Evolutionary conservation across 2,888 invertebrate genomes (phyloP).

Genomic region (Cephus sareptanus): DNA sequence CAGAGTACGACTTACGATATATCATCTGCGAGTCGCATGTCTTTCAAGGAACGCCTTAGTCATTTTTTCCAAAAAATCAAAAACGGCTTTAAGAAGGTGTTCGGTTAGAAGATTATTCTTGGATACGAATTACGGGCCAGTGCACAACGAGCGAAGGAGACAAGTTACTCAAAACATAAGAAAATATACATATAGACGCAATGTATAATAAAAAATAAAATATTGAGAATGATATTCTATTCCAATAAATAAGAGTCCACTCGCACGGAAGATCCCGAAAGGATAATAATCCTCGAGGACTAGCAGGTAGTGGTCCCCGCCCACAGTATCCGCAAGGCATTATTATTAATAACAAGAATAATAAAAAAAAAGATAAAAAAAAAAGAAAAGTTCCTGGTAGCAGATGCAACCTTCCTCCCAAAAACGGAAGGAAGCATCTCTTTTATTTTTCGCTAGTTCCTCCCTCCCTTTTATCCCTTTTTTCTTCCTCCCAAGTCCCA

Average conservation of each 20-base stretch:
- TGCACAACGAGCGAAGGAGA: not conserved
- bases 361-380: not conserved
- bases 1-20: constrained; percentile 8
- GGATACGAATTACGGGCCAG: not conserved
- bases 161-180: not conserved
- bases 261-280: not conserved
- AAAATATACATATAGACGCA: not conserved
- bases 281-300: not conserved
- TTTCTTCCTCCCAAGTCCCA: not conserved
- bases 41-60: constrained; percentile 9
- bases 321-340: not conserved
- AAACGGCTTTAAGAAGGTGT: constrained; percentile 10
- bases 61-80: constrained; percentile 1
- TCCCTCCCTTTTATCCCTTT: constrained; percentile 11
- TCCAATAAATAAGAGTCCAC: not conserved
- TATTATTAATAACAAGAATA: not conserved
- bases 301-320: not conserved
- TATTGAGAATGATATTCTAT: not conserved
- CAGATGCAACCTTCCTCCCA: constrained; percentile 46
- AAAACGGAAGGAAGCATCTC: constrained; percentile 49
- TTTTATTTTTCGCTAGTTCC: constrained; percentile 39
- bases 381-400: constrained; percentile 17
- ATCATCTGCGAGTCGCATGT: constrained; percentile 5
- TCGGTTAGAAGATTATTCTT: not conserved
- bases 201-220: not conserved